These are phyloP conservation scores for Aleiodes testaceus DNA, from an alignment of 2,888 invertebrate genomes.

Conservation along the genomic window DNA sequence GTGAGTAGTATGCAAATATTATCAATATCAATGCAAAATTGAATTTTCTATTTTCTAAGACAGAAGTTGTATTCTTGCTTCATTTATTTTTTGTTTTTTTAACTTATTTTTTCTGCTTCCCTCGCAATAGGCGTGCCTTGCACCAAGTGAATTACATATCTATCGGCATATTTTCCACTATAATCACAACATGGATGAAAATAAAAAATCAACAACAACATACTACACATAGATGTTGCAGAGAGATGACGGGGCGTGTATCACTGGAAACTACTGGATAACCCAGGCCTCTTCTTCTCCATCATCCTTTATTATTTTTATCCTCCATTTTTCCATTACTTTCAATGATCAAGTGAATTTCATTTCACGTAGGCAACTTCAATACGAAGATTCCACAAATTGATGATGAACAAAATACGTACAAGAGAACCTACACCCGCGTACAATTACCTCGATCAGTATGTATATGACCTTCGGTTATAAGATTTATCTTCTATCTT, in stretches of 20 bases:
- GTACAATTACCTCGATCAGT: constrained; percentile 41
- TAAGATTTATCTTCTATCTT: constrained; percentile 36
- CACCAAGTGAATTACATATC: constrained; percentile 12
- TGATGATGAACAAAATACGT: constrained; percentile 28
- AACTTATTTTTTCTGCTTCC: too few relatives aligned
- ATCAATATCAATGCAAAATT: neutral
- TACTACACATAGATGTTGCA: neutral
- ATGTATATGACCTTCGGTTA: constrained; percentile 38
- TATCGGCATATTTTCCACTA: constrained; percentile 11
- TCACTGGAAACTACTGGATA: constrained; percentile 17
- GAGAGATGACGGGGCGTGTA: constrained; percentile 2
- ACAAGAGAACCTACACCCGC: constrained; percentile 23
- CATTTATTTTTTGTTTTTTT: neutral
- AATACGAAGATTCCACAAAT: constrained; percentile 29
- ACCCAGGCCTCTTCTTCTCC: neutral
- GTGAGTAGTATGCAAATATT: constrained; percentile 23
- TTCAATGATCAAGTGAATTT: constrained; percentile 16
- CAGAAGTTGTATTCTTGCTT: neutral
- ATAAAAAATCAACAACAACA: neutral
- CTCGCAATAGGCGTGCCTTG: too few relatives aligned
- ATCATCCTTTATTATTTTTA: too few relatives aligned
- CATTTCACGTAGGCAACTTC: neutral
- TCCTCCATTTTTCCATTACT: neutral
- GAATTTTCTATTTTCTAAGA: constrained; percentile 2
- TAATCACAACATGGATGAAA: constrained; percentile 6